These are phyloP conservation scores for Aquatica leii DNA, from an alignment of 2,888 invertebrate genomes.

Conservation along the genomic window DNA sequence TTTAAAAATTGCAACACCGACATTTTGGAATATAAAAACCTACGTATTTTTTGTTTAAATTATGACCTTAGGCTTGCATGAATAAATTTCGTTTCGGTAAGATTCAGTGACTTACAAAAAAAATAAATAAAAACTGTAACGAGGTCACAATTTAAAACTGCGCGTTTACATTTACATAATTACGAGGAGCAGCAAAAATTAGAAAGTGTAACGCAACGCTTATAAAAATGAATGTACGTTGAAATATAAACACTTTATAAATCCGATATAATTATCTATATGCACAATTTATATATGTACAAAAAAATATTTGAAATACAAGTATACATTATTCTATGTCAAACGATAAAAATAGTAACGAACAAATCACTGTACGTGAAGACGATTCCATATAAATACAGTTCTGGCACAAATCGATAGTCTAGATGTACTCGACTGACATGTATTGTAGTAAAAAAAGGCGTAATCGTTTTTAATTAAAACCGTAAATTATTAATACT, in stretches of 20 bases:
- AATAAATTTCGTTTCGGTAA: conserved; percentile 10
- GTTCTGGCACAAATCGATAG: conserved; percentile 57
- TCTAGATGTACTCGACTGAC: conserved; percentile 34
- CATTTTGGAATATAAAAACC: conserved; percentile 31
- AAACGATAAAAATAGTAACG: conserved; percentile 54
- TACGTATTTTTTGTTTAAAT: conserved; percentile 25
- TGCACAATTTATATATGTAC: conserved; percentile 62
- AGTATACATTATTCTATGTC: conserved; percentile 48
- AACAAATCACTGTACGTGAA: conserved; percentile 61
- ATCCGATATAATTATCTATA: conserved; percentile 61
- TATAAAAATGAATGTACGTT: conserved; percentile 54
- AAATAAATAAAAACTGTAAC: conserved; percentile 12
- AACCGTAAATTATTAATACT: conserved; percentile 1
- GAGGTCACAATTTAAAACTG: conserved; percentile 38
- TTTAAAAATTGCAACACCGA: conserved; percentile 37
- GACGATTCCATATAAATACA: conserved; percentile 57
- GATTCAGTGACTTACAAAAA: neutral
- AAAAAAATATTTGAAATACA: conserved; percentile 59
- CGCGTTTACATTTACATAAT: conserved; percentile 50
- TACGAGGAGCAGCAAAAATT: conserved; percentile 51
- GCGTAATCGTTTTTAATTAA: conserved; percentile 1
- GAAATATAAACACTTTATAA: conserved; percentile 60
- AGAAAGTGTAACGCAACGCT: conserved; percentile 55
- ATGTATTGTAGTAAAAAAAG: conserved; percentile 11
- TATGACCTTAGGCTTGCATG: conserved; percentile 26